These are phyloP conservation scores for Mus spicilegus DNA, from an alignment of 2,113 vertebrate genomes.

Conservation along the genomic window DNA sequence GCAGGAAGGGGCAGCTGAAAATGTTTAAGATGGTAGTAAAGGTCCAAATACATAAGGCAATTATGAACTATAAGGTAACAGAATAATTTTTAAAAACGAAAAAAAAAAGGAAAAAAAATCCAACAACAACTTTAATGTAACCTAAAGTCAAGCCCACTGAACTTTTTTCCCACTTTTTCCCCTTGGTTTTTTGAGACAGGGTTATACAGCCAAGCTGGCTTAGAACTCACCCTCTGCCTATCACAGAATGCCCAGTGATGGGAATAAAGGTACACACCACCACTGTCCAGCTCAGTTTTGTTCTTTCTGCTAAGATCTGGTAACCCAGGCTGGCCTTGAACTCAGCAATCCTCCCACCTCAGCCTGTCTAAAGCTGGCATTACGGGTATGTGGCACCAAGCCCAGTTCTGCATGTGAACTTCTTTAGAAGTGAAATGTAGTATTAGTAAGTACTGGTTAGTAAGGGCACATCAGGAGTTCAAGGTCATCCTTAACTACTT, in stretches of 20 bases:
- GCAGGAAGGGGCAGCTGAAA: conserved; percentile 88
- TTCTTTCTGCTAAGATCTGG: not conserved
- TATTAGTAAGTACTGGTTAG: not conserved
- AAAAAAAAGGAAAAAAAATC: not conserved
- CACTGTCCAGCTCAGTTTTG: not conserved
- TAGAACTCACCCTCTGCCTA: not conserved
- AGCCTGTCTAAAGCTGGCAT: not conserved
- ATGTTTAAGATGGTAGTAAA: conserved; percentile 64
- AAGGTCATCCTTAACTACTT: not conserved
- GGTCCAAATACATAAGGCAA: not conserved
- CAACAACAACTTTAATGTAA: not conserved
- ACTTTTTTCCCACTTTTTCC: not conserved
- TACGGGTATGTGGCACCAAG: not conserved
- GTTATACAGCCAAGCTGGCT: not conserved
- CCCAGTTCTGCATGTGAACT: not conserved
- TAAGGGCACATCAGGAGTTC: not conserved
- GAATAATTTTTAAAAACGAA: not conserved
- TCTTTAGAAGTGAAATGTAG: not conserved
- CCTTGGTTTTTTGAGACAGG: not conserved
- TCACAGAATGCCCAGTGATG: not conserved
- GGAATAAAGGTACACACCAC: not conserved
- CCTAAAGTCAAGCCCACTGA: not conserved
- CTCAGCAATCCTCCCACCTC: not conserved
- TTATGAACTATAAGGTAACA: not conserved
- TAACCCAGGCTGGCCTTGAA: not conserved